Percentiles rank a stretch among this genome's conserved stretches.
phyloP scores from a whole-genome alignment of 1,140 invertebrate genomes.

The Bombus sibiricus region DNA sequence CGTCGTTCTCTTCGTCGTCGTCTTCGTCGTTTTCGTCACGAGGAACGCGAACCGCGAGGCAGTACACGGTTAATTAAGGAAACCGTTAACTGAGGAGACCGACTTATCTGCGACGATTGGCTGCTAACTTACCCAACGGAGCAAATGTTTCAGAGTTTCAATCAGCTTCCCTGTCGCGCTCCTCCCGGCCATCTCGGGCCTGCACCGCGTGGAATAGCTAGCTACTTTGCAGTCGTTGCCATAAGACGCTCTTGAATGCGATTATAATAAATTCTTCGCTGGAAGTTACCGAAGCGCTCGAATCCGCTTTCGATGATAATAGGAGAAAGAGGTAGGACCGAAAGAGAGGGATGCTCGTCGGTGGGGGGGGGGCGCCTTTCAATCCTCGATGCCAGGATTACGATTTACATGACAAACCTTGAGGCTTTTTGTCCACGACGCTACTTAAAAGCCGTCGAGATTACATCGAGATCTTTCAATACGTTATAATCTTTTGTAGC shows the following conservation, averaged over 20 bases:
- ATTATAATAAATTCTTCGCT: constrained; percentile 70
- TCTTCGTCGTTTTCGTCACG: background rate
- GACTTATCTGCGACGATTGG: constrained; percentile 69
- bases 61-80: constrained; percentile 64
- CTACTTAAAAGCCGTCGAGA: background rate
- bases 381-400: constrained; percentile 35
- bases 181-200: background rate
- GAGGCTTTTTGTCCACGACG: constrained; percentile 3
- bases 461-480: background rate
- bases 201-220: constrained; percentile 35
- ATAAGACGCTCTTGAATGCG: constrained; percentile 66
- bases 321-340: constrained; percentile 6
- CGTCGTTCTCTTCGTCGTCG: background rate
- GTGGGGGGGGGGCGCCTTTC: background rate
- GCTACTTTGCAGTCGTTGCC: constrained; percentile 65
- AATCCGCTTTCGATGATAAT: constrained; percentile 66
- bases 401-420: constrained; percentile 65
- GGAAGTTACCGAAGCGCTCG: constrained; percentile 60
- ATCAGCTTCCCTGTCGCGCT: constrained; percentile 42
- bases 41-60: constrained; percentile 32
- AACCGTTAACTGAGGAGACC: constrained; percentile 62
- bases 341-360: background rate
- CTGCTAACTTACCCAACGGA: constrained; percentile 58
- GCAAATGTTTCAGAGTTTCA: constrained; percentile 67
- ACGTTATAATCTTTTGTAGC: background rate